These are phyloP conservation scores for Iphiclides podalirius DNA, from an alignment of 2,888 invertebrate species.

Conservation along the genomic window DNA sequence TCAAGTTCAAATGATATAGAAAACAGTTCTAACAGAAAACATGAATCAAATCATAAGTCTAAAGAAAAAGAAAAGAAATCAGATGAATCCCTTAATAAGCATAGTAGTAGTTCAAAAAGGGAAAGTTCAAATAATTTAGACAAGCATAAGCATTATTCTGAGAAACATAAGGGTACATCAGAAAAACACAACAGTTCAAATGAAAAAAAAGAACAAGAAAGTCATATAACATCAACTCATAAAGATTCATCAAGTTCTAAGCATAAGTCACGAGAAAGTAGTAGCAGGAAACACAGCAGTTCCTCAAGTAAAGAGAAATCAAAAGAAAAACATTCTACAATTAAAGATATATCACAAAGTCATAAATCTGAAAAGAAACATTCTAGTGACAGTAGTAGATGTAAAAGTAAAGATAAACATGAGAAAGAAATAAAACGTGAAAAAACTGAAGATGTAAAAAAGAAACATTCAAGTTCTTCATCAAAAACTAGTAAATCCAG, in stretches of 20 bases:
- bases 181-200: slow-evolving; percentile 46
- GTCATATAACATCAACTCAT: slow-evolving; percentile 47
- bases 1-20: slow-evolving; percentile 49
- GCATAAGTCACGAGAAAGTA: slow-evolving; percentile 52
- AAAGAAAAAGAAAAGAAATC: slow-evolving; percentile 46
- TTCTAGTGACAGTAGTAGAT: slow-evolving; percentile 44
- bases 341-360: slow-evolving; percentile 31
- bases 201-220: slow-evolving; percentile 37
- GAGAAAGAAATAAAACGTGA: slow-evolving; percentile 46
- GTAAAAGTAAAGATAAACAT: slow-evolving; percentile 40
- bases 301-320: slow-evolving; percentile 40
- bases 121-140: slow-evolving; percentile 37
- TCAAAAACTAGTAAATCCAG: slow-evolving; percentile 54
- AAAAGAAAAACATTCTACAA: slow-evolving; percentile 53
- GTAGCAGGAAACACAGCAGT: slow-evolving; percentile 59
- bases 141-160: slow-evolving; percentile 40
- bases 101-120: slow-evolving; percentile 40
- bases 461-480: slow-evolving; percentile 58
- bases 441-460: slow-evolving; percentile 50
- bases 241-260: slow-evolving; percentile 49
- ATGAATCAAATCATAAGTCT: slow-evolving; percentile 43
- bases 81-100: slow-evolving; percentile 34
- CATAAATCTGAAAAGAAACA: slow-evolving; percentile 16
- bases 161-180: slow-evolving; percentile 44
- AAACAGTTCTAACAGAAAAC: slow-evolving; percentile 44